A percentile compares a stretch with the other conserved stretches of the same genome.
Conservation (phyloP, 2,888 invertebrate species). For the Leptothorax acervorum region DNA sequence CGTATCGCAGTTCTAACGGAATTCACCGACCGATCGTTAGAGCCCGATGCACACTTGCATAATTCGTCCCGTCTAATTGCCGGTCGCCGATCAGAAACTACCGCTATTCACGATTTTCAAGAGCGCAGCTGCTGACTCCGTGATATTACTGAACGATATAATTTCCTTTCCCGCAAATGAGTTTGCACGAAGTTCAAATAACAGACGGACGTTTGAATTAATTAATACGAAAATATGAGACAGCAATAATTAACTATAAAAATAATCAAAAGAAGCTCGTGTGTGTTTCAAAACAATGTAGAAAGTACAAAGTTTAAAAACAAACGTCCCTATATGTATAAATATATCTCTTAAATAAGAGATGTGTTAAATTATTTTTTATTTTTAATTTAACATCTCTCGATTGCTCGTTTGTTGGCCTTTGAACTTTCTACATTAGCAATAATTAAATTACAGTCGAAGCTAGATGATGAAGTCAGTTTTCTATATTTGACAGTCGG, state of each 20-base stretch:
- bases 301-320: too few relatives aligned
- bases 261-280: too few relatives aligned
- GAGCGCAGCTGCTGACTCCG: background rate
- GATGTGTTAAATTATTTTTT: too few relatives aligned
- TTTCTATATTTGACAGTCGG: background rate
- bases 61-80: constrained; percentile 28
- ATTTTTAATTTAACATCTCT: too few relatives aligned
- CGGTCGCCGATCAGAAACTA: background rate
- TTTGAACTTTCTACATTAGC: too few relatives aligned
- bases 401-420: too few relatives aligned
- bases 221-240: background rate
- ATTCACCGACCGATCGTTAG: constrained; percentile 41
- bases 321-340: too few relatives aligned
- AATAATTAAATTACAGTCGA: background rate
- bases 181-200: too few relatives aligned
- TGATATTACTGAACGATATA: background rate
- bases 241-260: background rate
- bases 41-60: constrained; percentile 10
- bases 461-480: background rate
- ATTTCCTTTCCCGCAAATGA: too few relatives aligned
- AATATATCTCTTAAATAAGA: too few relatives aligned
- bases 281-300: too few relatives aligned
- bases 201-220: too few relatives aligned
- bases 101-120: constrained; percentile 1
- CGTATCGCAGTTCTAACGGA: constrained; percentile 67